Percentiles rank a stretch among this genome's conserved stretches.
Conservation (phyloP, 2,888 invertebrate genomes). For the Mesorhabditis spiculigera region DNA sequence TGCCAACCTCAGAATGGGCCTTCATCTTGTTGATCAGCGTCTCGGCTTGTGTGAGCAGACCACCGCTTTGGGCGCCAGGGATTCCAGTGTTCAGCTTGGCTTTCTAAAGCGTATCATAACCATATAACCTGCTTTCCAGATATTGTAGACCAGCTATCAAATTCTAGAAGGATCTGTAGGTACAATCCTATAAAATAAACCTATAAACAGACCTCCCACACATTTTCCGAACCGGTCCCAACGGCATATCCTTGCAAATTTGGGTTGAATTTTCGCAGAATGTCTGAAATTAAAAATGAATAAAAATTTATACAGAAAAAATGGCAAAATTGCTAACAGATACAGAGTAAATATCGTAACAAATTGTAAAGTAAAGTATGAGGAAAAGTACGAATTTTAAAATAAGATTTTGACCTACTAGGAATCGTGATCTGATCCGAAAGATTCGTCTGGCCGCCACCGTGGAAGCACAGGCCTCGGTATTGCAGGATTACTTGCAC, state of each 20-base stretch:
- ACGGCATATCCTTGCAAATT: conserved; percentile 64
- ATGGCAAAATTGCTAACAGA: too few species aligned
- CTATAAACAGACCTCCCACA: conserved; percentile 14
- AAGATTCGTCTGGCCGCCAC: conserved; percentile 39
- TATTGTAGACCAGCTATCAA: too few species aligned
- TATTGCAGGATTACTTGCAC: conserved; percentile 43
- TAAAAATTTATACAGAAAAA: too few species aligned
- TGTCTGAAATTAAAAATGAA: conserved; percentile 64
- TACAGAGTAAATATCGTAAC: too few species aligned
- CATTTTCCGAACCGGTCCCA: conserved; percentile 18
- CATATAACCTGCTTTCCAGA: too few species aligned
- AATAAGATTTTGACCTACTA: conserved; percentile 30
- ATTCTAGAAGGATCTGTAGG: too few species aligned
- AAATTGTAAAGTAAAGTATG: too few species aligned
- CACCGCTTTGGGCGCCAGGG: conserved; percentile 34
- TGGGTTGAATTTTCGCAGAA: conserved; percentile 74
- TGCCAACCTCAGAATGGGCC: conserved; percentile 33
- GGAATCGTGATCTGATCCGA: conserved; percentile 42
- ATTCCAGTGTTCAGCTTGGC: conserved; percentile 40
- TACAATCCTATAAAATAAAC: too few species aligned
- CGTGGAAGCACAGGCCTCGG: conserved; percentile 42
- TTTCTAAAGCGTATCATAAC: too few species aligned
- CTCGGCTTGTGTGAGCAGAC: conserved; percentile 32
- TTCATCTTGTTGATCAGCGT: conserved; percentile 33
- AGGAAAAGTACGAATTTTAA: too few species aligned